phyloP scores from a whole-genome alignment of 2,113 vertebrate genomes.

The Siniperca knerii region DNA sequence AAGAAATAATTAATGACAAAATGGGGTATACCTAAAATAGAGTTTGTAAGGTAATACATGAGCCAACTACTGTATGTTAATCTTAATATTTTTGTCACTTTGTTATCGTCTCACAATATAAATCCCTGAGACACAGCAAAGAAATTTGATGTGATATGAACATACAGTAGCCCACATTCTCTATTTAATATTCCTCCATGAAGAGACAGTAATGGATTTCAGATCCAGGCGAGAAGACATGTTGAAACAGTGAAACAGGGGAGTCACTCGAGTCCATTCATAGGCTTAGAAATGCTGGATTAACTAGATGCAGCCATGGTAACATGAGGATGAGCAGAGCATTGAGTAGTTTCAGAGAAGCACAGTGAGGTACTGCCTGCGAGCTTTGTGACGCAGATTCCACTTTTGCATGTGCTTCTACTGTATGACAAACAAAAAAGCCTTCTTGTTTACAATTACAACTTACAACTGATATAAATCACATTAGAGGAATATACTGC shows the following conservation, averaged over 20 bases:
- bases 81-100: background rate
- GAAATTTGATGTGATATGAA: conserved; percentile 3
- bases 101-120: background rate
- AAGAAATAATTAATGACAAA: background rate
- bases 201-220: conserved; percentile 8
- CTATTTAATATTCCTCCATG: background rate
- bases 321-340: conserved; percentile 73
- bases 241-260: conserved; percentile 48
- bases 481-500: conserved; percentile 37
- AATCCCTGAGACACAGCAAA: background rate
- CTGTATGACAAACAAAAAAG: conserved; percentile 47
- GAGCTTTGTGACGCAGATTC: conserved; percentile 75
- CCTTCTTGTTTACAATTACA: conserved; percentile 47
- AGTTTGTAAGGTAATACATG: background rate
- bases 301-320: conserved; percentile 78
- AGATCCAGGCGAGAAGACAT: conserved; percentile 24
- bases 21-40: background rate
- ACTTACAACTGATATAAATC: conserved; percentile 44
- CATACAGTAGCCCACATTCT: background rate
- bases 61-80: background rate
- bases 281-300: conserved; percentile 70
- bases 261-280: conserved; percentile 74
- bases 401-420: conserved; percentile 66
- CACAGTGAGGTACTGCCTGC: conserved; percentile 70
- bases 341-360: conserved; percentile 72